Conservation (phyloP, 2,888 invertebrate species). For the Automeris io region DNA sequence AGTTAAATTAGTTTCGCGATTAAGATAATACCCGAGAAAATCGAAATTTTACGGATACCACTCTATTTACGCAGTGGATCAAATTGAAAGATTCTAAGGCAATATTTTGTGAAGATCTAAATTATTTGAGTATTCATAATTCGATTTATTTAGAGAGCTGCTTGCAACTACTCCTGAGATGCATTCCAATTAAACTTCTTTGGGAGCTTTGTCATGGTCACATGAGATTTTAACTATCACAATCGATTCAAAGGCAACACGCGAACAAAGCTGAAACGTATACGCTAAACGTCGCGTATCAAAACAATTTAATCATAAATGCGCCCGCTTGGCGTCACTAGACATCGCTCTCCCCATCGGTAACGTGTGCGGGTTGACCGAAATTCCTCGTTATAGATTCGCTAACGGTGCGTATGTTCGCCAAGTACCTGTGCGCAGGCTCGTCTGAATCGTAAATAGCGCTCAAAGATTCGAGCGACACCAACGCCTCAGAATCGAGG, state of each 20-base stretch:
- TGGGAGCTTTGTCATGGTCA: constrained; percentile 39
- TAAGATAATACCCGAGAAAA: constrained; percentile 7
- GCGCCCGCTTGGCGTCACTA: constrained; percentile 41
- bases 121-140: constrained; percentile 52
- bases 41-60: constrained; percentile 13
- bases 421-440: constrained; percentile 80
- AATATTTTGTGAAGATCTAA: constrained; percentile 1
- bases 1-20: constrained; percentile 29
- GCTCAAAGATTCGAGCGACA: constrained; percentile 87
- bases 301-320: constrained; percentile 21
- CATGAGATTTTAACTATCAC: constrained; percentile 41
- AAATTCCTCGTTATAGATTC: constrained; percentile 87
- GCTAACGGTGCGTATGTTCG: constrained; percentile 85
- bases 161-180: constrained; percentile 23
- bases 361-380: constrained; percentile 81
- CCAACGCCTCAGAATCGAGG: constrained; percentile 85
- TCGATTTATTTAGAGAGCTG: constrained; percentile 51
- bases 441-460: constrained; percentile 88
- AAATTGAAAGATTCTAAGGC: constrained; percentile 7
- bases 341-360: constrained; percentile 82
- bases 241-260: constrained; percentile 37
- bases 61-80: constrained; percentile 16
- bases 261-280: constrained; percentile 16
- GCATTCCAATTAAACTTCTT: constrained; percentile 23
- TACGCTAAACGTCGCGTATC: constrained; percentile 15